Conservation (phyloP, 2,797 vertebrate genomes). For the Taeniopygia guttata region DNA sequence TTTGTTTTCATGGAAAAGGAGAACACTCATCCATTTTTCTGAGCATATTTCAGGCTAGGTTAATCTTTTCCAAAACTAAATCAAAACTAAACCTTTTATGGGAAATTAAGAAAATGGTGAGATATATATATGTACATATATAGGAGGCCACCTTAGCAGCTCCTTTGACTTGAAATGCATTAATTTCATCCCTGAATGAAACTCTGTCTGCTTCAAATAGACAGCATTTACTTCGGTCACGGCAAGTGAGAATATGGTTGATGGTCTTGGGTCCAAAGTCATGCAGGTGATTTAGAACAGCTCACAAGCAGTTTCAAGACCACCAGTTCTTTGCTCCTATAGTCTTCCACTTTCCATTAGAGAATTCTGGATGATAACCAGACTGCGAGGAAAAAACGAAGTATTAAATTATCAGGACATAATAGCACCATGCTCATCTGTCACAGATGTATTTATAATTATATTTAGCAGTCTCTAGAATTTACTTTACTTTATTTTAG, state of each 20-base stretch:
- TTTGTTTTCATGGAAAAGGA: not conserved
- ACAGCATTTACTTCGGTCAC: not conserved
- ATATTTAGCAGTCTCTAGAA: not conserved
- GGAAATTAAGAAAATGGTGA: not conserved
- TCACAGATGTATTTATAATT: not conserved
- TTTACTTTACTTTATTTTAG: not conserved
- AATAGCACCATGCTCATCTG: not conserved
- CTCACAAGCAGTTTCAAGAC: not conserved
- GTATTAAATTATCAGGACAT: not conserved
- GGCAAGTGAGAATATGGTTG: not conserved
- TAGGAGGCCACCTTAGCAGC: not conserved
- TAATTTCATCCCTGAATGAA: not conserved
- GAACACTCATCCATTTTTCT: not conserved
- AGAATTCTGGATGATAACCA: not conserved
- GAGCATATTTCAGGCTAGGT: not conserved
- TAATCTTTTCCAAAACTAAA: not conserved
- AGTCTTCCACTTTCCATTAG: not conserved
- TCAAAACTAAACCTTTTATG: not conserved
- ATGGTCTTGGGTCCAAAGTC: not conserved
- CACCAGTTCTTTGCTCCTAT: not conserved
- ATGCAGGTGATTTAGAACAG: not conserved
- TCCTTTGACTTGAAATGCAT: not conserved
- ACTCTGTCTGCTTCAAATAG: not conserved
- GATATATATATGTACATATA: not conserved
- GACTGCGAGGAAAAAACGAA: not conserved